Conservation (phyloP, 2,888 invertebrate species). For the Tigriopus californicus region DNA sequence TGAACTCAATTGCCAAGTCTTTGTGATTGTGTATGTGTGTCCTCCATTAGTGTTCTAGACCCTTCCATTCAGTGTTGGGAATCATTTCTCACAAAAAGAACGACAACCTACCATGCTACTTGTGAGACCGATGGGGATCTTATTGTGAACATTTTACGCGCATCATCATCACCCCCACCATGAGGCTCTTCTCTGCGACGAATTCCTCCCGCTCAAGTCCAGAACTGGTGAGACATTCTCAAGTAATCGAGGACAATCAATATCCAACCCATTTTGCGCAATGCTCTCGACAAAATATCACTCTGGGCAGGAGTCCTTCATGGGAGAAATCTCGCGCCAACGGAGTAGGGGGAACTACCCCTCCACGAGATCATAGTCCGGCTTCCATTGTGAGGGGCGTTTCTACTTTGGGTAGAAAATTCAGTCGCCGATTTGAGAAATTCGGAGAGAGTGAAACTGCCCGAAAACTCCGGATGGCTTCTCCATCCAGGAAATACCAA, state of each 20-base stretch:
- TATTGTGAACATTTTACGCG: no score
- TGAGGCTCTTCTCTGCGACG: no score
- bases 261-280: background rate
- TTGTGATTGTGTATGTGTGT: no score
- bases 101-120: no score
- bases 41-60: no score
- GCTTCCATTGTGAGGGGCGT: background rate
- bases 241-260: background rate
- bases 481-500: conserved; percentile 6
- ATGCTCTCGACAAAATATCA: no score
- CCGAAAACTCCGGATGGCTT: background rate
- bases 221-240: conserved; percentile 8
- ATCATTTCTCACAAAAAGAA: no score
- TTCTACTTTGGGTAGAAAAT: conserved; percentile 9
- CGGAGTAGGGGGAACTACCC: background rate
- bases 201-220: background rate
- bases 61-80: no score
- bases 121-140: no score
- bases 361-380: background rate
- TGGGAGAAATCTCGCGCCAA: background rate
- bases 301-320: no score
- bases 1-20: no score
- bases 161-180: no score
- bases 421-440: conserved; percentile 6
- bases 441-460: background rate